phyloP scores from a whole-genome alignment of 2,113 vertebrate species.

The Kobus ellipsiprymnus region DNA sequence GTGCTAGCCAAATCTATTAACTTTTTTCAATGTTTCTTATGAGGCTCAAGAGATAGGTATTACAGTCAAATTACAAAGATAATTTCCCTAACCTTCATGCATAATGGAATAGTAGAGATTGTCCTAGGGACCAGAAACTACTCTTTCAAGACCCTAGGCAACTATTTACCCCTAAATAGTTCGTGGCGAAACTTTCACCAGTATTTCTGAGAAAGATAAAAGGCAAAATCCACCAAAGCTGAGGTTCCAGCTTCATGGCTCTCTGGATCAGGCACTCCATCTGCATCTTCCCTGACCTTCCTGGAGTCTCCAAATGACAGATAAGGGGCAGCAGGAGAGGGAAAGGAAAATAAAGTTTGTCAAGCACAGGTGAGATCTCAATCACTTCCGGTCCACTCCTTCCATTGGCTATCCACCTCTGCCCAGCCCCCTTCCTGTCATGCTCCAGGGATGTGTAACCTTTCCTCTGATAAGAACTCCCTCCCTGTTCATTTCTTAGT shows the following conservation, averaged over 20 bases:
- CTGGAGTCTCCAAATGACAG: neutral
- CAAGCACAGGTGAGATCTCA: neutral
- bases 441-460: neutral
- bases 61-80: constrained; percentile 16
- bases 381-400: neutral
- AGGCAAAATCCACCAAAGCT: neutral
- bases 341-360: neutral
- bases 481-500: neutral
- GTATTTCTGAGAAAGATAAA: neutral
- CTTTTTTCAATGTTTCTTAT: constrained; percentile 2
- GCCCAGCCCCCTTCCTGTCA: neutral
- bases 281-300: neutral
- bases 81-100: neutral
- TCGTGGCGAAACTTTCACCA: neutral
- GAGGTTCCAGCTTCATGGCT: neutral
- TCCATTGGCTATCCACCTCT: neutral
- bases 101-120: neutral
- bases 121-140: neutral
- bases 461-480: neutral
- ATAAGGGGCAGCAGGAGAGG: neutral
- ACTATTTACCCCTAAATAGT: neutral
- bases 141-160: neutral
- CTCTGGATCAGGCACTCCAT: neutral
- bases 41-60: neutral
- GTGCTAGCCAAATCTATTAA: neutral